Evolutionary conservation across 2,113 vertebrate species (phyloP).

Genomic region (Panurus biarmicus): DNA sequence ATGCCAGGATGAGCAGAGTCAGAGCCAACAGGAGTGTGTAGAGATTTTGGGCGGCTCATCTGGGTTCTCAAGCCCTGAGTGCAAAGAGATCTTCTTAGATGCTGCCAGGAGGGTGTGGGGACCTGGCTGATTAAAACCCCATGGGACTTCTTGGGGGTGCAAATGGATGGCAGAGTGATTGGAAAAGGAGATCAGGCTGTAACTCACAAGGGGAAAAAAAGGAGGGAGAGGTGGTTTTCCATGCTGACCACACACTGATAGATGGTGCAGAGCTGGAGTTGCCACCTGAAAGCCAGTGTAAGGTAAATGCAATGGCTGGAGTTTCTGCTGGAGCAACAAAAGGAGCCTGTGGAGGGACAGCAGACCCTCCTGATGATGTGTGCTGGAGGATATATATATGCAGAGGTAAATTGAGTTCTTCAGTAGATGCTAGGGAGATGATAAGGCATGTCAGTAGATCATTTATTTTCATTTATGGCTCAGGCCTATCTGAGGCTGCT

Average conservation of each 20-base stretch:
- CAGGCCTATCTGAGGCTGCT: slow-evolving; percentile 47
- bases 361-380: background rate
- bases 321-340: background rate
- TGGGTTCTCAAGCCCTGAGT: background rate
- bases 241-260: background rate
- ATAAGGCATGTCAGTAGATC: slow-evolving; percentile 48
- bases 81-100: background rate
- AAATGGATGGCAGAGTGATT: background rate
- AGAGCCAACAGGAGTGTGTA: fast-evolving
- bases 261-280: background rate
- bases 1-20: background rate
- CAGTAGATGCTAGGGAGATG: slow-evolving; percentile 18
- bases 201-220: background rate
- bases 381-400: background rate
- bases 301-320: background rate
- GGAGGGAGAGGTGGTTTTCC: background rate
- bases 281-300: background rate
- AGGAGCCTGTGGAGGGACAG: background rate
- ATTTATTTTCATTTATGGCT: slow-evolving; percentile 71
- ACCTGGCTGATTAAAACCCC: background rate
- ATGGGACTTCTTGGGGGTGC: fast-evolving
- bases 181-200: background rate
- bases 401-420: background rate
- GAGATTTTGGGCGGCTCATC: background rate
- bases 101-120: fast-evolving